Conservation (phyloP, 1,140 invertebrate genomes). For the Scaptomyza graminum region DNA sequence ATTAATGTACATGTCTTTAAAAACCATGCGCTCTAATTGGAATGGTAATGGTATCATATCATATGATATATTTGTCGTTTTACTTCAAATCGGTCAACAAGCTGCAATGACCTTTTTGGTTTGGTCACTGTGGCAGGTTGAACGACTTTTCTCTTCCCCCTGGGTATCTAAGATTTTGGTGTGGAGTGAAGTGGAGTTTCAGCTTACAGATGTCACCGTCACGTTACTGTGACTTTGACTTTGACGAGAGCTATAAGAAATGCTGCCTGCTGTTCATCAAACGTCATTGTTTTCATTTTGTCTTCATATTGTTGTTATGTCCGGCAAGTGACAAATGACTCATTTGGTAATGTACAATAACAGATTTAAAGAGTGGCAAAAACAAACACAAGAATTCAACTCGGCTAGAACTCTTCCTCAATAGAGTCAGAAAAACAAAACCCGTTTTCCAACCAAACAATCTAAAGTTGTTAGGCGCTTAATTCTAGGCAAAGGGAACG, state of each 20-base stretch:
- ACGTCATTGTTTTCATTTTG: constrained; percentile 56
- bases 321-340: constrained; percentile 46
- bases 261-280: constrained; percentile 40
- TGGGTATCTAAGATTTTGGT: not conserved
- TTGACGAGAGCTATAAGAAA: constrained; percentile 41
- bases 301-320: constrained; percentile 19
- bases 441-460: constrained; percentile 27
- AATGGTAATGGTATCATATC: constrained; percentile 8
- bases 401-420: constrained; percentile 32
- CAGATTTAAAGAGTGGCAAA: constrained; percentile 12
- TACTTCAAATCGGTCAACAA: constrained; percentile 47
- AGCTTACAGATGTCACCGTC: constrained; percentile 41
- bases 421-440: constrained; percentile 12
- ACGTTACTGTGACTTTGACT: constrained; percentile 15
- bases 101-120: constrained; percentile 60
- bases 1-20: too few species aligned
- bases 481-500: constrained; percentile 30
- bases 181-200: constrained; percentile 1
- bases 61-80: constrained; percentile 24
- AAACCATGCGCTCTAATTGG: constrained; percentile 62
- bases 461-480: not conserved
- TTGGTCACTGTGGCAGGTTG: constrained; percentile 44
- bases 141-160: constrained; percentile 49
- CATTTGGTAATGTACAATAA: constrained; percentile 54
- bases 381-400: constrained; percentile 7